Base-by-base conservation (phyloP, 2,797 vertebrate genomes). In the Pseudochromis fuscus region DNA sequence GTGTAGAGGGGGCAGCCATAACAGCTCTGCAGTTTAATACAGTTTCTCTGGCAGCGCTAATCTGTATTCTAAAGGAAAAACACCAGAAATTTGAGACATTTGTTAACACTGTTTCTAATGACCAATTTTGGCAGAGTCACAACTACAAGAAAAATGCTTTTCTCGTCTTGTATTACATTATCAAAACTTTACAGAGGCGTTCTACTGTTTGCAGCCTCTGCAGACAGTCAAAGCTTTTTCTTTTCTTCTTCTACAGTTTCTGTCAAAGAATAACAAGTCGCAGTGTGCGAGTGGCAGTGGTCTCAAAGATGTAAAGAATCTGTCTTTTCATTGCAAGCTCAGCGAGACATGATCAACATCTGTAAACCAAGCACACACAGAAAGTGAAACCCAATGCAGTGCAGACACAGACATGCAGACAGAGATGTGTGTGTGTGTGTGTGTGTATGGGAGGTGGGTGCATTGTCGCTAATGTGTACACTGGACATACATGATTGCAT, bases 301-400 rank as follows among this genome's bases (percentile, higher is more conserved):
- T 42, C 73, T 79, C 51, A 72, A 44, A 84, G 75, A 82, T 82
- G 85, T 86, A 85, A 90, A 80, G 82, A 78, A 88, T 89, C 84
- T 68, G 77, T 70, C 80, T 79, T 77, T 81, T 84, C 61, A 23
- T 46, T 88, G 88, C 87, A 82, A 88, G 78, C 84, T 90, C 89
- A 90, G 87, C 86, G 69, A 82, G 85, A 90, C 80, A 77, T 76
- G 88, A 90, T 87, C 84, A 88, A 88, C 85, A 81, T 88, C 81
- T 86, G 81, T 81, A 89, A 89, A 77, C 81, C 60, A 84, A 89
- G 81, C 77, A 67, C 72, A 76, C 35, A 21, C 38, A 42, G 66
- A 79, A 76, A 80, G 72, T 88, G 87, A 85, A 89, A 89, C 83
- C 68, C 51, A 80, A 87, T 74, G 74, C 82, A 87, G 42, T 75